A percentile compares a stretch with the other conserved stretches of the same genome.
Conservation (phyloP, 2,888 invertebrate genomes). For the Amaurobius ferox region DNA sequence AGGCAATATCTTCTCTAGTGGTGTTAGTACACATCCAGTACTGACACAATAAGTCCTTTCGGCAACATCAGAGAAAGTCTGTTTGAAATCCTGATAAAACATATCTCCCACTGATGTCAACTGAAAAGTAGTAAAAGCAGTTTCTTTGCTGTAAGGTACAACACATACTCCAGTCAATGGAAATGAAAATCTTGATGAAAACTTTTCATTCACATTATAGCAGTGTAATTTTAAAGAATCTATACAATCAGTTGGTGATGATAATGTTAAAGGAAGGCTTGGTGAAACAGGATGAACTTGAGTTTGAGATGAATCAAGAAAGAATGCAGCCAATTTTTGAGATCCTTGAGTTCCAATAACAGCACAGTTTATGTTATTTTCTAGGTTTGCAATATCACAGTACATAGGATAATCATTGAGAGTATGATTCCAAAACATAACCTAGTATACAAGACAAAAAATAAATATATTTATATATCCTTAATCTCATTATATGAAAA, state of each 20-base stretch:
- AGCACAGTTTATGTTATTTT: background rate
- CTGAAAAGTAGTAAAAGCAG: conserved; percentile 54
- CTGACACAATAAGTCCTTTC: conserved; percentile 28
- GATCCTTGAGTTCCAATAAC: conserved; percentile 49
- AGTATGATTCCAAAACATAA: conserved; percentile 58
- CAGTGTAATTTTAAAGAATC: conserved; percentile 43
- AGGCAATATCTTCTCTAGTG: conserved; percentile 31
- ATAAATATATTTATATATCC: too few relatives aligned
- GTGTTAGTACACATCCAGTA: conserved; percentile 41
- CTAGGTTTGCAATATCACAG: background rate
- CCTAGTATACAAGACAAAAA: conserved; percentile 23
- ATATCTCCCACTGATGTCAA: conserved; percentile 57
- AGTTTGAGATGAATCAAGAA: background rate
- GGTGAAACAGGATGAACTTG: conserved; percentile 53
- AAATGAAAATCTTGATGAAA: conserved; percentile 17
- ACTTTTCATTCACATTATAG: background rate
- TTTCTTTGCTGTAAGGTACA: conserved; percentile 20
- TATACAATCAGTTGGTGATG: conserved; percentile 38
- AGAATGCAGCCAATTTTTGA: conserved; percentile 30
- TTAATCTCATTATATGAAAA: too few relatives aligned
- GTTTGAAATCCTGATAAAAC: conserved; percentile 57
- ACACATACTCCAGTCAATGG: conserved; percentile 50
- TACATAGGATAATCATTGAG: conserved; percentile 45
- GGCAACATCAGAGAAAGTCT: background rate
- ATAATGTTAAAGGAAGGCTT: conserved; percentile 27